These are phyloP conservation scores for Hippopotamyrus pictus DNA, from an alignment of 2,797 vertebrate species.

Conservation along the genomic window DNA sequence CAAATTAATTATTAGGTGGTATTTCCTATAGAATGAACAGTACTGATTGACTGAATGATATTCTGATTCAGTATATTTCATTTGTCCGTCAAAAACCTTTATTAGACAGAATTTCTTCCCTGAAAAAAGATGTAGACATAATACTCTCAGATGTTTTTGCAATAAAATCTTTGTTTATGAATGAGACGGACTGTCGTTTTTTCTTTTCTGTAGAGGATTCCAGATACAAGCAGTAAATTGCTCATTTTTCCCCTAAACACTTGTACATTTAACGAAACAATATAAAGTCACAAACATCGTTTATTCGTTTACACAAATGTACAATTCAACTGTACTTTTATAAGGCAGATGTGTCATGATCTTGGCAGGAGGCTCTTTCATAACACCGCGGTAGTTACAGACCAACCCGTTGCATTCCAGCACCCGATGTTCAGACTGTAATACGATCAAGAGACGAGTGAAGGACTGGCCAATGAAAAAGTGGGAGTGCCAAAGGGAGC, in stretches of 20 bases:
- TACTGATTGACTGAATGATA: too few relatives aligned
- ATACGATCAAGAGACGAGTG: constrained; percentile 54
- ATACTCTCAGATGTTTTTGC: neutral
- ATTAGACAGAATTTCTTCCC: neutral
- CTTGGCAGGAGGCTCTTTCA: constrained; percentile 21
- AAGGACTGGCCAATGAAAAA: constrained; percentile 56
- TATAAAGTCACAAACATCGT: neutral
- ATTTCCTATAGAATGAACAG: neutral
- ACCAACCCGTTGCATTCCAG: constrained; percentile 30
- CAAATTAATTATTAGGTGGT: neutral
- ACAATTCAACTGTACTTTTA: neutral
- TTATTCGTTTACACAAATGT: neutral
- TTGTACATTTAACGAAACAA: neutral
- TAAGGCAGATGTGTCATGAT: neutral
- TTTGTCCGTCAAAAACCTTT: neutral
- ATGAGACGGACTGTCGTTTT: neutral
- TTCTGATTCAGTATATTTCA: neutral
- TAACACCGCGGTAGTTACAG: neutral
- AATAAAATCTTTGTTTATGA: neutral
- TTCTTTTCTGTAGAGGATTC: neutral
- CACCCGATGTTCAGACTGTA: constrained; percentile 39
- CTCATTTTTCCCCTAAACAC: neutral
- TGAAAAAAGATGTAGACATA: neutral
- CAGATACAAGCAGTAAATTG: neutral
- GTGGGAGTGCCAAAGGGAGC: constrained; percentile 58